Evolutionary conservation across 2,888 invertebrate genomes (phyloP), one percentile per base, ranked within the genome.

Genomic region (Pyralis farinalis): DNA sequence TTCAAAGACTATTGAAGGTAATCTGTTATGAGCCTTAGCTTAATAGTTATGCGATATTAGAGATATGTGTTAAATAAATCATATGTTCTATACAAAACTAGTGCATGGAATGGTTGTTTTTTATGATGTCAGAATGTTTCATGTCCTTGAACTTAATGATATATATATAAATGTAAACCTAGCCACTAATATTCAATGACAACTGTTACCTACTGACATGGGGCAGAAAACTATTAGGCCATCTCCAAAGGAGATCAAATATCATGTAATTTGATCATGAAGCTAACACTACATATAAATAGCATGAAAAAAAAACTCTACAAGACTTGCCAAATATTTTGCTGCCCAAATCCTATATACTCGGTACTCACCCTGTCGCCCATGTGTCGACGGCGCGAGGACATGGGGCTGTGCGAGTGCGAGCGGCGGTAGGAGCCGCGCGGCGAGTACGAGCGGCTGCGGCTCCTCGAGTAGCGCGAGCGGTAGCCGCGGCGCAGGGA

Each of bases 401-500:
- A 95, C 94, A 95, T 94, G 12, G 96, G 96, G 70, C 95, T 95
- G 68, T 94, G 92, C 46, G 94, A 93, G 79, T 92, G 92, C 33
- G 92, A 90, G 62, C 92, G 91, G 54, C 91, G 90, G 58, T 92
- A 91, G 38, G 91, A 91, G 47, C 92, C 86, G 43, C 86, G 79
- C 8, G 91, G 91, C 12, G 92, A 92, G 71, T 92, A 92, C 31
- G 93, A 92, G 49, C 92, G 90, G 16, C 92, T 92, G 53, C 92
- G 91, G 63, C 92, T 92, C 53, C 92, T 91, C 25, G 93, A 93
- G 71, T 93, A 92, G 51, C 92, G 90, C 46, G 90, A 83, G 42
- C 82, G 77, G 68, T 84, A 84, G 37, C 69, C 78, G 50, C 87
- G 83, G 10, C 86, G 75, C 34, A 90, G 79, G 28, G 91, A 91